Evolutionary conservation across 2,888 invertebrate species (phyloP).

Genomic region (Protophormia terraenovae): DNA sequence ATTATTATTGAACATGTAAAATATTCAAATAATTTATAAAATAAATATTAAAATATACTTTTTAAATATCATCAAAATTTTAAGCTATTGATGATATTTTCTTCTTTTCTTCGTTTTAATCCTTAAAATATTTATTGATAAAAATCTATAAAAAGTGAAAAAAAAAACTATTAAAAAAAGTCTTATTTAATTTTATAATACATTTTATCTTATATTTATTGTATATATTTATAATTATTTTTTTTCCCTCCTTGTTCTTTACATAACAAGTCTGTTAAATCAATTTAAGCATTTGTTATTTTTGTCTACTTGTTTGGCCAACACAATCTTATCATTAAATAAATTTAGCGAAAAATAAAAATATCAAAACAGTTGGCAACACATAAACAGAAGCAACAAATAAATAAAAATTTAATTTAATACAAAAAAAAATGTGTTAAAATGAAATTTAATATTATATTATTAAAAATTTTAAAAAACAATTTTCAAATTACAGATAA

Average conservation of each 20-base stretch:
- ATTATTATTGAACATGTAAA: too few species aligned
- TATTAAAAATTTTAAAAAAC: background rate
- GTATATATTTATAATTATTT: background rate
- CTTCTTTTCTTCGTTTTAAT: background rate
- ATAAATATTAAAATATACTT: background rate
- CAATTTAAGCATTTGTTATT: constrained; percentile 9
- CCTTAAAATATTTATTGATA: background rate
- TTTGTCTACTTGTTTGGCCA: background rate
- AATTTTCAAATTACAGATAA: background rate
- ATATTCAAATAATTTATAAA: background rate
- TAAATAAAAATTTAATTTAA: background rate
- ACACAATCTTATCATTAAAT: constrained; percentile 9
- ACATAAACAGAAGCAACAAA: background rate
- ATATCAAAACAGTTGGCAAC: constrained; percentile 6
- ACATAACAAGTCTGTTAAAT: constrained; percentile 30
- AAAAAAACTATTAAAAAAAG: background rate
- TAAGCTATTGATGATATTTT: background rate
- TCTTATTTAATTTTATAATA: background rate
- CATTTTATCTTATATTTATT: background rate
- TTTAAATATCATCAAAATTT: background rate
- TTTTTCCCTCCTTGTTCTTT: background rate
- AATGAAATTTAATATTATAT: background rate
- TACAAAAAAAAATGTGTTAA: background rate
- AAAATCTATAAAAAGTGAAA: too few species aligned
- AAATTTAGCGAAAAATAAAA: background rate